Conservation (phyloP, 1,140 invertebrate genomes). For the Agrilus planipennis region DNA sequence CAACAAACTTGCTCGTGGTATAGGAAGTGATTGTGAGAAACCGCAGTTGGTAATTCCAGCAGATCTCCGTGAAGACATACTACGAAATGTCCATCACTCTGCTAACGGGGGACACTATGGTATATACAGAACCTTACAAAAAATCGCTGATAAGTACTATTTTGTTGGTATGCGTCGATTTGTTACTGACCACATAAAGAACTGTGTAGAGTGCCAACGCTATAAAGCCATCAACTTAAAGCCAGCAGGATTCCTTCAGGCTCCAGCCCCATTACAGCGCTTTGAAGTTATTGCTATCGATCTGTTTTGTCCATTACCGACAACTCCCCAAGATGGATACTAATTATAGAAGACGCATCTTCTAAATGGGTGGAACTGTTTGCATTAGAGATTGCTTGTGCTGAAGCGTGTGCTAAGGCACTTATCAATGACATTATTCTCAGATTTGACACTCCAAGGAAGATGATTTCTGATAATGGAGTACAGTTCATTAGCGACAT, state of each 20-base stretch:
- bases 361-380: constrained; percentile 7
- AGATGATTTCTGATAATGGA: not conserved
- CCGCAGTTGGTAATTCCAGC: constrained; percentile 11
- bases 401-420: not conserved
- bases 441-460: constrained; percentile 2
- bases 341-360: constrained; percentile 1
- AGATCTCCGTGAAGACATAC: constrained; percentile 9
- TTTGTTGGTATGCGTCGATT: constrained; percentile 9
- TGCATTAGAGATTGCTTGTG: not conserved
- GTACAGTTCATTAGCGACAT: constrained; percentile 8
- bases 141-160: constrained; percentile 14
- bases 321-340: constrained; percentile 3
- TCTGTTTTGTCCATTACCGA: constrained; percentile 8
- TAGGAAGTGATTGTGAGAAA: constrained; percentile 9
- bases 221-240: constrained; percentile 9
- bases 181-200: constrained; percentile 5
- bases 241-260: constrained; percentile 15
- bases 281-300: too few species aligned
- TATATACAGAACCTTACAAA: constrained; percentile 12
- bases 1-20: constrained; percentile 4
- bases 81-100: constrained; percentile 16
- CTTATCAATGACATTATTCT: not conserved
- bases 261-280: constrained; percentile 7
- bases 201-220: constrained; percentile 9
- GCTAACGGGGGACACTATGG: constrained; percentile 20